Percentiles rank a stretch among this genome's conserved stretches.
phyloP scores from a whole-genome alignment of 2,113 vertebrate genomes.

The Corythaixoides concolor region DNA sequence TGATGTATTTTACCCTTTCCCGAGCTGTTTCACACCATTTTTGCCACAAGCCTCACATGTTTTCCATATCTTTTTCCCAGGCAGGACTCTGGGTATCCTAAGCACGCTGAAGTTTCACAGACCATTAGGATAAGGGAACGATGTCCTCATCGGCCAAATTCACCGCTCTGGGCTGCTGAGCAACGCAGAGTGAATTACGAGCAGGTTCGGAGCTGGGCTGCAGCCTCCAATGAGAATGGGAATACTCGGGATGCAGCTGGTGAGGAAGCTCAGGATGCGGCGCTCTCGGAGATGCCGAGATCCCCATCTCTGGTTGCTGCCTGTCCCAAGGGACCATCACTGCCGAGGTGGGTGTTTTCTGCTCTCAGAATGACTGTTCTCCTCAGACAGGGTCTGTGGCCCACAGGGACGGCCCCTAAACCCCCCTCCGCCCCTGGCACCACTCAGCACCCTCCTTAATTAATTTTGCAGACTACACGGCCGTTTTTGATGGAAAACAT shows the following conservation, averaged over 20 bases:
- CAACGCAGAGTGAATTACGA: rapidly evolving
- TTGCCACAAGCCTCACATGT: rapidly evolving
- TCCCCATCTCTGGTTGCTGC: rapidly evolving
- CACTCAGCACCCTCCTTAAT: neutral
- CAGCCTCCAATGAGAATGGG: rapidly evolving
- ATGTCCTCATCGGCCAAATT: rapidly evolving
- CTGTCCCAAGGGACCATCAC: neutral
- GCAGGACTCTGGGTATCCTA: neutral
- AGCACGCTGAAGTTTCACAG: neutral
- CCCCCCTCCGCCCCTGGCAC: neutral
- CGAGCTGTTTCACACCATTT: rapidly evolving
- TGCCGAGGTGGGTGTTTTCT: rapidly evolving
- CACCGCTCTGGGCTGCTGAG: neutral
- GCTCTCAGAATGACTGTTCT: neutral
- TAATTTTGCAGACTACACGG: neutral
- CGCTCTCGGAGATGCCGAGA: neutral
- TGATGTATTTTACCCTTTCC: neutral
- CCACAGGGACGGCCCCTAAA: neutral
- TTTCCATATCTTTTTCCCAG: neutral
- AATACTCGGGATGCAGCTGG: rapidly evolving
- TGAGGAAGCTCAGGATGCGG: neutral
- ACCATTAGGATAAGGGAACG: neutral
- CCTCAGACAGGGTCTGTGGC: rapidly evolving
- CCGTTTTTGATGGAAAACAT: conserved; percentile 43
- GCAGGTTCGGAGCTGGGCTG: neutral